Conservation (phyloP, 2,113 vertebrate genomes). For the Elephantulus edwardii region DNA sequence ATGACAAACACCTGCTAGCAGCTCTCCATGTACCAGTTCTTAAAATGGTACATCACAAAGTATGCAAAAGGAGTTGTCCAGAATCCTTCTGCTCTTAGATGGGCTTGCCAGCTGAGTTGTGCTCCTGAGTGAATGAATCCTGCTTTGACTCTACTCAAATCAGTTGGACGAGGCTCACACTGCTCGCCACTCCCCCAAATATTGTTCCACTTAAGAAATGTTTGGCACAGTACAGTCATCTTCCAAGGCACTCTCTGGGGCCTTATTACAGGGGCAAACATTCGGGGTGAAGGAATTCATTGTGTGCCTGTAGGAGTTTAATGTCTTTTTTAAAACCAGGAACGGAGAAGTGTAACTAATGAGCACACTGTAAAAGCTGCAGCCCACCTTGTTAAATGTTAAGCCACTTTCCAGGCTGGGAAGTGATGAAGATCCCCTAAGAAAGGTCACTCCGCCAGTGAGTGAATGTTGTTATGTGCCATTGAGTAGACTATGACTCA, state of each 20-base stretch:
- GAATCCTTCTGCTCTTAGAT: background rate
- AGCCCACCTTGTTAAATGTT: conserved; percentile 29
- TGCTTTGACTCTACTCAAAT: background rate
- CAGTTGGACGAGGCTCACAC: background rate
- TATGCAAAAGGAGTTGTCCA: background rate
- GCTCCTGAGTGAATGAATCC: background rate
- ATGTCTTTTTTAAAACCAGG: conserved; percentile 17
- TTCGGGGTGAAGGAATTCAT: background rate
- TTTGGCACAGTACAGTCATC: fast-evolving
- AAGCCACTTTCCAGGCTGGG: background rate
- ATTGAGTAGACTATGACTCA: too few species aligned
- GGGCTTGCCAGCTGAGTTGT: background rate
- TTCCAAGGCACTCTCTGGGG: background rate
- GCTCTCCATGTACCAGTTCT: background rate
- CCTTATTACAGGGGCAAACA: background rate
- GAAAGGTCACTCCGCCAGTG: conserved; percentile 29
- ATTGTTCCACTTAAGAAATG: background rate
- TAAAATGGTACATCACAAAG: background rate
- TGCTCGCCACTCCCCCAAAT: background rate
- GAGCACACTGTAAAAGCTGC: background rate
- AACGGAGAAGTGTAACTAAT: conserved; percentile 7
- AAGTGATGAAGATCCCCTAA: background rate
- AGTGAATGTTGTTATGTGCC: too few species aligned
- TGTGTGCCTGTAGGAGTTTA: background rate
- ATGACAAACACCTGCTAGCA: background rate